Evolutionary conservation across 2,888 invertebrate species (phyloP), one percentile per base, ranked within the genome.

Genomic region (Ecdyonurus torrentis): DNA sequence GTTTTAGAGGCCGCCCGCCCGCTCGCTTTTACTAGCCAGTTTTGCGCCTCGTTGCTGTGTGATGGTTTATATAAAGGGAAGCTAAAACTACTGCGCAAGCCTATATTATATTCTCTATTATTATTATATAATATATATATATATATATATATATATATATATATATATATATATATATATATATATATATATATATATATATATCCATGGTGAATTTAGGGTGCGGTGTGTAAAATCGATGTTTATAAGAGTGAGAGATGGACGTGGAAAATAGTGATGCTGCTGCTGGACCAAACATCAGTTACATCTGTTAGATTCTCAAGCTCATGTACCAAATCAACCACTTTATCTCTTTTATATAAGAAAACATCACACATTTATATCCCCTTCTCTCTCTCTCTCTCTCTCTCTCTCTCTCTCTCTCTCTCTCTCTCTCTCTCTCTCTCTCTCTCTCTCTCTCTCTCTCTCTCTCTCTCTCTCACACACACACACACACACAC

Each of bases 401-500:
- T 22, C 2, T 37, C 60, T 63, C 18, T 23, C 58, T 50, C 23
- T 63, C 60, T 53, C 62, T 23, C 52, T 20, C 58, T 60, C 55
- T 64, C 52, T 62, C 25, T 60, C 60, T 63, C 18, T 23, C 58
- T 50, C 23, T 63, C 60, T 53, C 62, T 23, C 52, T 20, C 58
- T 60, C 55, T 64, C 52, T 62, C 25, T 5, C 18, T 10, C 7
- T 7, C 60, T n/a, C 24, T 7, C 59, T 7, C 24, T 18, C 24
- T 59, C 24, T n/a, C 24, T 23, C 24, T 59, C 22, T 22, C 24
- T 22, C 2, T 37, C 60, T 63, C 18, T 23, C 58, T 50, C 23
- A 63, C 60, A 37, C 62, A 22, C 52, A n/a, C 58, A 61, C 55
- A 63, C 52, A 60, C 25, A 58, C n/a, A n/a, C n/a, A n/a, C n/a